Evolutionary conservation across 37 sponge, comb jelly and placozoan species (phyloP).

Genomic region (Diacarnus erythraeanus): DNA sequence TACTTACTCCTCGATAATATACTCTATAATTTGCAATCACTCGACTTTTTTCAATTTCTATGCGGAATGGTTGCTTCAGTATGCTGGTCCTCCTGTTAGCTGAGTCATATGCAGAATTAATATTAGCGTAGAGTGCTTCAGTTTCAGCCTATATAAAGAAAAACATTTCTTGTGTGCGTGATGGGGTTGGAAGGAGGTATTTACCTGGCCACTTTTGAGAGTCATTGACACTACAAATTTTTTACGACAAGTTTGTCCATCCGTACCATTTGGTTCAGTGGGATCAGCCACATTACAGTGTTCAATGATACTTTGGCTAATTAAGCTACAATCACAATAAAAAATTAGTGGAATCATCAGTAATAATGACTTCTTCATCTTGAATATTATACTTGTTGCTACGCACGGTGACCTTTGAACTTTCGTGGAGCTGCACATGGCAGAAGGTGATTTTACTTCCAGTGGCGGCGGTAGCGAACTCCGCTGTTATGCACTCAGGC

Average conservation of each 20-base stretch:
- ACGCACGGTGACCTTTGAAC: not conserved
- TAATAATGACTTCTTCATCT: too few relatives aligned
- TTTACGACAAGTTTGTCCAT: slow-evolving; percentile 46
- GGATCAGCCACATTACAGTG: slow-evolving; percentile 27
- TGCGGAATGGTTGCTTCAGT: slow-evolving; percentile 72
- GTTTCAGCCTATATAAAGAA: slow-evolving; percentile 31
- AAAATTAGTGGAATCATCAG: too few relatives aligned
- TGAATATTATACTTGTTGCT: not conserved
- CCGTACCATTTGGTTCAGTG: slow-evolving; percentile 21
- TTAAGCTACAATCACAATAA: slow-evolving; percentile 40
- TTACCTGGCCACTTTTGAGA: slow-evolving; percentile 60
- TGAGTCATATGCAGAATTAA: slow-evolving; percentile 54
- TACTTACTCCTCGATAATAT: slow-evolving; percentile 66
- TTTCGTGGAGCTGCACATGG: not conserved
- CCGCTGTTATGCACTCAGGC: slow-evolving; percentile 27
- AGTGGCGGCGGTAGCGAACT: slow-evolving; percentile 8
- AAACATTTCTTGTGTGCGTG: too few relatives aligned
- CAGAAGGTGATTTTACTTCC: not conserved
- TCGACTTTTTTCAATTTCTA: slow-evolving; percentile 64
- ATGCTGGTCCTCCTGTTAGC: slow-evolving; percentile 23
- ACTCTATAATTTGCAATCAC: slow-evolving; percentile 61
- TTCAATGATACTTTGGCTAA: slow-evolving; percentile 47
- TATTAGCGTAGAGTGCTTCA: slow-evolving; percentile 77
- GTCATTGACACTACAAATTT: slow-evolving; percentile 76
- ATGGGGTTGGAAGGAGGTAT: too few relatives aligned